Conservation (phyloP, 2,113 vertebrate genomes). For the Harpagus bidentatus region DNA sequence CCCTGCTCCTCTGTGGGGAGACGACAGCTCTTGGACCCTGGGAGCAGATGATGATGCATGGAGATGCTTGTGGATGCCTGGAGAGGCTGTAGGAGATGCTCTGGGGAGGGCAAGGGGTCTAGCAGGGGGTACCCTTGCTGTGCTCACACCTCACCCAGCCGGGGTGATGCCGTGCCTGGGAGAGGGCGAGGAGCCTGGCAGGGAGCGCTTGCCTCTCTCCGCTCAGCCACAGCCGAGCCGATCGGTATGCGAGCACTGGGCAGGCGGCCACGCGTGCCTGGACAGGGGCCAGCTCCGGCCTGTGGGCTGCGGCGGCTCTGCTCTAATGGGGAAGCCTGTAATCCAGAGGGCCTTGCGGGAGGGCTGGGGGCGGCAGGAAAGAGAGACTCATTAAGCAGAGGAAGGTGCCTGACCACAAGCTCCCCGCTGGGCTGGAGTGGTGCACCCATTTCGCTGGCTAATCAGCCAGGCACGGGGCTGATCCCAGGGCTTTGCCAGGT, state of each 20-base stretch:
- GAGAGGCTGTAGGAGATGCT: background rate
- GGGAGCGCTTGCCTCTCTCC: background rate
- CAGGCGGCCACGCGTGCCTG: slow-evolving; percentile 36
- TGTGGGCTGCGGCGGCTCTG: background rate
- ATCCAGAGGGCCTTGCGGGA: slow-evolving; percentile 24
- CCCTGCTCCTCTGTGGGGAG: background rate
- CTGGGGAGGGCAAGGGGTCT: background rate
- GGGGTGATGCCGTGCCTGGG: background rate
- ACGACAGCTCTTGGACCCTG: background rate
- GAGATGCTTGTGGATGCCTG: background rate
- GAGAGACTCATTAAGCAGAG: slow-evolving; percentile 12
- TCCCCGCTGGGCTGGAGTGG: background rate
- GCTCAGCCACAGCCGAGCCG: background rate
- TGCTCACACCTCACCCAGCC: background rate
- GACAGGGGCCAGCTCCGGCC: background rate
- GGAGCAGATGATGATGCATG: background rate
- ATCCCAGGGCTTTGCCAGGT: background rate
- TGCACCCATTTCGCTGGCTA: slow-evolving; percentile 4
- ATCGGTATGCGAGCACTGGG: slow-evolving; percentile 41
- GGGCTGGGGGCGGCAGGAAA: background rate
- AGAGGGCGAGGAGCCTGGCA: background rate
- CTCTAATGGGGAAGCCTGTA: slow-evolving; percentile 39
- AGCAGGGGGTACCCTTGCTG: background rate
- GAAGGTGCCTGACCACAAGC: background rate
- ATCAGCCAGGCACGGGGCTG: background rate